Percentiles rank a stretch among this genome's conserved stretches.
phyloP scores from a whole-genome alignment of 2,888 invertebrate species.

The Limnephilus auricula region DNA sequence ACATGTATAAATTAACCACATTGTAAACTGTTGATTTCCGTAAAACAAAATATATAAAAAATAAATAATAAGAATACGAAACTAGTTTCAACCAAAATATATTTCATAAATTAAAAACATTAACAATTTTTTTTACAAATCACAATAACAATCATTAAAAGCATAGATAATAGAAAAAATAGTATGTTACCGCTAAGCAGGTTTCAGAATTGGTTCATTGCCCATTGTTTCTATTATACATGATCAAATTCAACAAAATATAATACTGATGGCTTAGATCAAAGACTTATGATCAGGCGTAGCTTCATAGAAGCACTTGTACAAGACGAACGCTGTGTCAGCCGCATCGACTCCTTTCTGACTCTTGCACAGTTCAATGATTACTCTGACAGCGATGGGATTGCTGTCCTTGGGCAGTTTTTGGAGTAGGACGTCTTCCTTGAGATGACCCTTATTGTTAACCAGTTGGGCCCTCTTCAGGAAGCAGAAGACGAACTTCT shows the following conservation, averaged over 20 bases:
- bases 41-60: no score
- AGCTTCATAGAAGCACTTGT: conserved; percentile 74
- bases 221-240: no score
- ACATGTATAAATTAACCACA: no score
- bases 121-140: not conserved
- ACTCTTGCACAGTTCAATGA: conserved; percentile 73
- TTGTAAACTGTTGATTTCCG: no score
- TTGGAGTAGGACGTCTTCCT: conserved; percentile 72
- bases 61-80: not conserved
- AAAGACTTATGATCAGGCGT: conserved; percentile 71
- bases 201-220: no score
- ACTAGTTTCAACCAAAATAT: not conserved
- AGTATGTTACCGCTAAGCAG: no score
- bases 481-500: conserved; percentile 75
- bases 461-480: conserved; percentile 73
- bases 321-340: conserved; percentile 73
- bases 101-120: not conserved
- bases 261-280: conserved; percentile 45
- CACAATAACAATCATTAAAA: not conserved
- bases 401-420: conserved; percentile 73
- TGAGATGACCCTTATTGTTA: conserved; percentile 71
- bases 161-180: no score
- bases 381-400: conserved; percentile 71
- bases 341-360: conserved; percentile 72
- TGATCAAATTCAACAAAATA: not conserved